These are phyloP conservation scores for Spilarctia lutea DNA, from an alignment of 2,888 invertebrate species.

Conservation along the genomic window DNA sequence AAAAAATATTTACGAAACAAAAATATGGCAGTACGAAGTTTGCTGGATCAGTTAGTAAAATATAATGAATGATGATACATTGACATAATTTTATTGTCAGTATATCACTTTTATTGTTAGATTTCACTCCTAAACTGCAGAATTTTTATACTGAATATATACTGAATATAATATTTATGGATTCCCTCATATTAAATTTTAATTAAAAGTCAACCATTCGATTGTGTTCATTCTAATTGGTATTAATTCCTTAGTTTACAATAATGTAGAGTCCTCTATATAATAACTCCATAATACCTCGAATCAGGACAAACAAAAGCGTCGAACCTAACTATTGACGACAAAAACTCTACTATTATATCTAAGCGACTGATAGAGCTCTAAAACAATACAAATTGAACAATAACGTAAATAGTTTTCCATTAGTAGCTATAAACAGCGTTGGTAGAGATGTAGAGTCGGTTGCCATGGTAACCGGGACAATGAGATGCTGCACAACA, in stretches of 20 bases:
- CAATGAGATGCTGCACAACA: conserved; percentile 33
- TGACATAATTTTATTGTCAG: too few relatives aligned
- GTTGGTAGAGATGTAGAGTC: conserved; percentile 21
- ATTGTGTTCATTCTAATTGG: not conserved
- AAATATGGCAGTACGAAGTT: too few relatives aligned
- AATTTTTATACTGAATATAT: too few relatives aligned
- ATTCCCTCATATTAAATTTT: too few relatives aligned
- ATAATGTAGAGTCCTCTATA: not conserved
- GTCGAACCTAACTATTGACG: conserved; percentile 6
- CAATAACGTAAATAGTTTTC: conserved; percentile 52
- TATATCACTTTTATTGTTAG: too few relatives aligned
- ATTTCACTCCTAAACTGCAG: too few relatives aligned
- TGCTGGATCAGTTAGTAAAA: too few relatives aligned
- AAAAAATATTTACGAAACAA: too few relatives aligned
- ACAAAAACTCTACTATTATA: conserved; percentile 6
- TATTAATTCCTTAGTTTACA: not conserved
- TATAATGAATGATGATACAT: too few relatives aligned
- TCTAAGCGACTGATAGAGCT: conserved; percentile 9
- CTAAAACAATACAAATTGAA: conserved; percentile 31
- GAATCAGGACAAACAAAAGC: conserved; percentile 7
- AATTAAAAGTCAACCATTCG: too few relatives aligned
- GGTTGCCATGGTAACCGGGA: conserved; percentile 42
- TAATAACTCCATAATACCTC: conserved; percentile 2
- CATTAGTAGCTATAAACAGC: conserved; percentile 45
- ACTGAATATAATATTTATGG: too few relatives aligned